A percentile compares a stretch with the other conserved stretches of the same genome.
phyloP scores from a whole-genome alignment of 2,888 invertebrate genomes.

The Mamestra brassicae region DNA sequence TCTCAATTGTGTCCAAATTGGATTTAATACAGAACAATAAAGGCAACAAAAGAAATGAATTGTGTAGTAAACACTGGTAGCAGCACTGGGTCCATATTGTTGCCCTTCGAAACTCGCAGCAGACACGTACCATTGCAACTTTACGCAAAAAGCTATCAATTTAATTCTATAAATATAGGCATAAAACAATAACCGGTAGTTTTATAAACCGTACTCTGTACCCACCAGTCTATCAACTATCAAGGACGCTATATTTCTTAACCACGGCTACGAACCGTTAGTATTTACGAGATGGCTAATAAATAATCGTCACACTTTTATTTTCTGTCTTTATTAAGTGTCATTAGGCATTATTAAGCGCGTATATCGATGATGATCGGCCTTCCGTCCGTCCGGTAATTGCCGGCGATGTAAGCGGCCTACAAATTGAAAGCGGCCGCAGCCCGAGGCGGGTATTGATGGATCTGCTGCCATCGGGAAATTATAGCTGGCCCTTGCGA shows the following conservation, averaged over 20 bases:
- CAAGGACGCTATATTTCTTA: conserved; percentile 58
- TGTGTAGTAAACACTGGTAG: not conserved
- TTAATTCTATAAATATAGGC: conserved; percentile 22
- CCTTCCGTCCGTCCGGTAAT: conserved; percentile 89
- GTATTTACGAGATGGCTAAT: conserved; percentile 78
- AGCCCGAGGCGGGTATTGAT: conserved; percentile 89
- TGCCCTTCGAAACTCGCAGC: not conserved
- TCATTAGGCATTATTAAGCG: conserved; percentile 90
- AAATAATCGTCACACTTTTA: conserved; percentile 89
- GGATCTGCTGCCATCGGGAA: conserved; percentile 90
- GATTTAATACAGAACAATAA: conserved; percentile 10
- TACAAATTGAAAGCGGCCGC: conserved; percentile 90
- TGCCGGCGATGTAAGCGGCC: conserved; percentile 88
- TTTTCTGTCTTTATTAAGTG: conserved; percentile 90
- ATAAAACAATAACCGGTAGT: conserved; percentile 36
- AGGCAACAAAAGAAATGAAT: conserved; percentile 6
- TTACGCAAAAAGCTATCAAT: conserved; percentile 28
- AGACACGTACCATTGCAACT: not conserved
- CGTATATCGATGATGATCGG: conserved; percentile 88
- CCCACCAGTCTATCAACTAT: conserved; percentile 49
- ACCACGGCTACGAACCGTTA: conserved; percentile 70
- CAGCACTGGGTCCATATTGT: not conserved
- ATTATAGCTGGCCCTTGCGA: conserved; percentile 90
- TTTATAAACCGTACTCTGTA: conserved; percentile 41
- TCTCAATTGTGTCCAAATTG: conserved; percentile 30